Percentiles rank a stretch among this genome's conserved stretches.
Evolutionary conservation across 1,140 invertebrate genomes (phyloP).

Genomic region (Rhyacophila brunnea): DNA sequence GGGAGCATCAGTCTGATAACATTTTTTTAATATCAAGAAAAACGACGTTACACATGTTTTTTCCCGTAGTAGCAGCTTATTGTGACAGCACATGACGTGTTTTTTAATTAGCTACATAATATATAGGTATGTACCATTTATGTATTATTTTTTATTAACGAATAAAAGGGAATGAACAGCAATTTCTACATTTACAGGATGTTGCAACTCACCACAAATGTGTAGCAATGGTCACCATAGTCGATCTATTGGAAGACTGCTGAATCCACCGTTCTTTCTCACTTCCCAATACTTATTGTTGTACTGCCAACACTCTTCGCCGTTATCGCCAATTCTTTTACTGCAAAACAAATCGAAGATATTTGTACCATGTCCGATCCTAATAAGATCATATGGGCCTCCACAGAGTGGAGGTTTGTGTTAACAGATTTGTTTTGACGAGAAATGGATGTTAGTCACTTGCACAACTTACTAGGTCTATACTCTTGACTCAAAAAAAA

Average conservation of each 20-base stretch:
- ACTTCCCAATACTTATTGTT: conserved; percentile 60
- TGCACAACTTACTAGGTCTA: no score
- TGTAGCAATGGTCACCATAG: conserved; percentile 50
- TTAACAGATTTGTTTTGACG: no score
- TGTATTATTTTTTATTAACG: background rate
- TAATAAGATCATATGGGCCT: no score
- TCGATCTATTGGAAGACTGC: conserved; percentile 53
- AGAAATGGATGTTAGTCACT: no score
- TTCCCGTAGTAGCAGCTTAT: no score
- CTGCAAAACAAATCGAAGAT: conserved; percentile 31
- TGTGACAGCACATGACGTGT: no score
- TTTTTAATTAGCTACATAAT: background rate
- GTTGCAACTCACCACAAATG: background rate
- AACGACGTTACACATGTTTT: background rate
- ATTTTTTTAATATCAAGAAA: no score
- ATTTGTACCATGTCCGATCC: no score
- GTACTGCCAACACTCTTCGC: conserved; percentile 64
- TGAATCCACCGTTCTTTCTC: conserved; percentile 59
- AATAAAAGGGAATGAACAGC: background rate
- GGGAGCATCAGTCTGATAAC: no score
- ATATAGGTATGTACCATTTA: background rate
- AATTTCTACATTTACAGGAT: background rate
- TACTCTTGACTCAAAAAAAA: no score
- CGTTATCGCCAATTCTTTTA: conserved; percentile 37
- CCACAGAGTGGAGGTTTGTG: no score